Base-by-base conservation (phyloP, 2,113 vertebrate species). In the Planiliza haematocheilus region DNA sequence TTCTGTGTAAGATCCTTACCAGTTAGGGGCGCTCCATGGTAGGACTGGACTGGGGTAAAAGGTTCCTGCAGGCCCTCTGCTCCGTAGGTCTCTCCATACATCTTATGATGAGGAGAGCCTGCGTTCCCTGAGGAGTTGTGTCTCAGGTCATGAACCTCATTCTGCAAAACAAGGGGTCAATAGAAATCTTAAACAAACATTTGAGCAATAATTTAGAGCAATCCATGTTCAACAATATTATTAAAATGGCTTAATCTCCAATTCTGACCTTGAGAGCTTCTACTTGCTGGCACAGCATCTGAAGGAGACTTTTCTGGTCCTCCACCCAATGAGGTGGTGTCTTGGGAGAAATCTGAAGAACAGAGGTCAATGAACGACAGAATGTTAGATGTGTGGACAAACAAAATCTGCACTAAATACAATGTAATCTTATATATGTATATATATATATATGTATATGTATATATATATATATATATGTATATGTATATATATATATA, bases 241-340 rank as follows among this genome's bases (percentile, higher is more conserved):
- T n/a, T n/a, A n/a, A n/a, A n/a, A n/a, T n/a, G n/a, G n/a, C n/a
- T n/a, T n/a, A n/a, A 4, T 21, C 6, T 52, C 9, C 21, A 50
- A 37, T 56, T 17, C 90, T 89, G 45, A 99, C 98, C 96, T 97
- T 98, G 75, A 99, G 95, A 18, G 96, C 96, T 85, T 99, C 96
- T 58, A 99, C 95, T 91, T 98, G 96, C 77, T 98, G 95, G 90
- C 96, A 99, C 43, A 99, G 94, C 93, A 95, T 96, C 76, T 98
- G 96, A 69, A 99, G 89, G 51, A 99, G 86, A 76, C 85, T 94
- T 91, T 95, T 98, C 77, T 98, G 97, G 91, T 99, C 97, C 89
- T 99, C 97, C 60, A 94, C 96, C 98, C 98, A 99, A 49, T 94
- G 95, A 87, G 97, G 97, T 30, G 96, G 95, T 1, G 94, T 96